Evolutionary conservation across 1,140 invertebrate species (phyloP), one percentile per base, ranked within the genome.

Genomic region (Pararge aegeria): DNA sequence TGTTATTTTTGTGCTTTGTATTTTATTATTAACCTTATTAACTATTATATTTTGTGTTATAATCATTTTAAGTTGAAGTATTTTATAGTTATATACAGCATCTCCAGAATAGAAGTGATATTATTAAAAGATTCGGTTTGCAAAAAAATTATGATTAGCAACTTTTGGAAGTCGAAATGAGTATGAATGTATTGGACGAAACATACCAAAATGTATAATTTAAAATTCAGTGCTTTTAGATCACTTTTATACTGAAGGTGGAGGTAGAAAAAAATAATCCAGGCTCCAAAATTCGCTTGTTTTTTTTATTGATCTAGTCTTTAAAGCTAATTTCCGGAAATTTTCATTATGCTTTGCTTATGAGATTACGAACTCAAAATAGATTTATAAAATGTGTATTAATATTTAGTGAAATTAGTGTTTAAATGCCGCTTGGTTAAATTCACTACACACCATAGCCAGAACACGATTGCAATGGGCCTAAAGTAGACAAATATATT

Each of bases 241-340:
- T 40, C 13, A 40, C 38, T 40, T 40, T 40, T 40, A 40, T 40
- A 4, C 38, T 40, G 10, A 4, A 40, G 13, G 13, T 40, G 42
- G 19, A 5, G 5, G 10, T 55, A 52, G 37, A 44, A 21, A 27
- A 30, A 30, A 51, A 30, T 55, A 59, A 30, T 46, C 44, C 30
- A 50, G 59, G 60, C 58, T 54, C 60, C 51, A 63, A 66, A 61
- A 49, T 50, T 54, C 53, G 48, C 56, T 65, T 64, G 55, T 62
- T 67, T 42, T 67, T 61, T 59, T 66, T 55, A 58, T 70, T 62
- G 34, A 68, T 71, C 68, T 71, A 71, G 68, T 71, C 68, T 61
- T 60, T 10, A 62, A 61, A 61, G 60, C 58, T 68, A 56, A 59
- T 70, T 61, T 70, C 48, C 64, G 50, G 16, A 56, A 64, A 38